Evolutionary conservation across 2,113 vertebrate genomes (phyloP), one percentile per base, ranked within the genome.

Genomic region (Ophthalmolycus amberensis): DNA sequence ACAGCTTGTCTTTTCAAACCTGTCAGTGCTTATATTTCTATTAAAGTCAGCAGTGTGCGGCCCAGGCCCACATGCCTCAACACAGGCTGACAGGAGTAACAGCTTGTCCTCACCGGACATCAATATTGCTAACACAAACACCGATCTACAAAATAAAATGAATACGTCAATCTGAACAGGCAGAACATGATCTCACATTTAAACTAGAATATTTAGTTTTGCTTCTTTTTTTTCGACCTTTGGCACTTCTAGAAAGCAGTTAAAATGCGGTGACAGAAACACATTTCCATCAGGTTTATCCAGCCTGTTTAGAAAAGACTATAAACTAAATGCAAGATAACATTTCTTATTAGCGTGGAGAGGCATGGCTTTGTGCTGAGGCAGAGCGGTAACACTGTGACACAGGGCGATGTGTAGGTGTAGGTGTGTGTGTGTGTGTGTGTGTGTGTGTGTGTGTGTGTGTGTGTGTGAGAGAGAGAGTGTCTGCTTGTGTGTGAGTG

Each of bases 1-100:
- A 94, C 90, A 92, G 88, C 93, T 93, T 91, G 90, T 92, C 94
- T 94, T 95, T 94, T 92, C 90, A 91, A 91, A 92, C 82, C 88
- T 88, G 92, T 94, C 93, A 89, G 92, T 58, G 38, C 78, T 91
- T 93, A 93, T 86, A 89, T 94, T 93, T 92, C 89, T 80, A 91
- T 93, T 91, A 90, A 87, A 94, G 91, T 92, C 92, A 91, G 91
- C 90, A 85, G 75, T 54, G 82, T 52, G 18, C 20, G 46, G 77
- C 69, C 68, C 40, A 48, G 75, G 75, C 76, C 75, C 69, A 59
- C 44, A 15, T 56, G n/a, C 11, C 74, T 68, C 54, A 14, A 76
- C 85, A 75, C 78, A 65, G 71, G 66, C 91, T 88, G 92, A 89
- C 87, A 85, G 90, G 84, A 91, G 74, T 88, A 86, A 86, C 84